Evolutionary conservation across 2,797 vertebrate species (phyloP).

Genomic region (Myotis daubentonii): DNA sequence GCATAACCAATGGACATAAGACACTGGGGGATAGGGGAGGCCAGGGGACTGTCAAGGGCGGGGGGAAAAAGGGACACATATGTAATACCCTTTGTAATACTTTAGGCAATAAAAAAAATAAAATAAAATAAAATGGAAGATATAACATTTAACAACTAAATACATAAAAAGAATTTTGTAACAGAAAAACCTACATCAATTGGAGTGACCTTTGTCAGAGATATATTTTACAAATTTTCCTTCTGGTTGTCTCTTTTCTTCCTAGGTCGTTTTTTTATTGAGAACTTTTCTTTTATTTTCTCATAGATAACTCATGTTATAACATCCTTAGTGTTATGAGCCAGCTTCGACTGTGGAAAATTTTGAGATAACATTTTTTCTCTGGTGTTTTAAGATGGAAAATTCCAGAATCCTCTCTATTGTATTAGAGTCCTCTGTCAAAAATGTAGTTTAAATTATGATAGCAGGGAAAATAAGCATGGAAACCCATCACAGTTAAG

Average conservation of each 20-base stretch:
- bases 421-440: background rate
- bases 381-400: constrained; percentile 22
- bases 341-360: constrained; percentile 36
- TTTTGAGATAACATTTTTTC: constrained; percentile 45
- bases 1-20: too few species aligned
- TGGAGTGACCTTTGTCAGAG: constrained; percentile 79
- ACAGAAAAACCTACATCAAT: constrained; percentile 73
- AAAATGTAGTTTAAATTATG: constrained; percentile 15
- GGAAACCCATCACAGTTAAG: background rate
- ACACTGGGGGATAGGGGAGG: too few species aligned
- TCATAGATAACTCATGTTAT: constrained; percentile 53
- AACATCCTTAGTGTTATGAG: constrained; percentile 46
- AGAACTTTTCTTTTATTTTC: constrained; percentile 50
- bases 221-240: constrained; percentile 78
- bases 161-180: constrained; percentile 77
- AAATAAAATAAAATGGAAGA: constrained; percentile 39
- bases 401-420: background rate
- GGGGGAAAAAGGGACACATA: too few species aligned
- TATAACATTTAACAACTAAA: constrained; percentile 79
- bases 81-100: too few species aligned
- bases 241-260: constrained; percentile 69
- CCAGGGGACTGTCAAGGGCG: too few species aligned
- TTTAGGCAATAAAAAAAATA: too few species aligned
- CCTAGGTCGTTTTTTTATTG: constrained; percentile 57
- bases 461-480: background rate